phyloP scores from a whole-genome alignment of 2,888 invertebrate species.

The Temnothorax unifasciatus region DNA sequence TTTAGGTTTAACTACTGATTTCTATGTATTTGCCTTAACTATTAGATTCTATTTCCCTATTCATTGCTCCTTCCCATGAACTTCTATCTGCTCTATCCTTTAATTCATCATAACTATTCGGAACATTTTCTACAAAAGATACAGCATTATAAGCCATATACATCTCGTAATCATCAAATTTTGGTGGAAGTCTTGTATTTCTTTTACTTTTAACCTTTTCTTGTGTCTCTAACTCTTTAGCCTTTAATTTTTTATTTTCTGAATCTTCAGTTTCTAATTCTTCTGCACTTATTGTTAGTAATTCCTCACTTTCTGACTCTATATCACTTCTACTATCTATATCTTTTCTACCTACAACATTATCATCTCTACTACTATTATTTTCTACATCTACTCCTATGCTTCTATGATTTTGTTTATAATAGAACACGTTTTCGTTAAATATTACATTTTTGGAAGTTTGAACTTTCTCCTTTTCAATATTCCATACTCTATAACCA shows the following conservation, averaged over 20 bases:
- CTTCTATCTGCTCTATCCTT: background rate
- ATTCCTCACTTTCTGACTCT: too few species aligned
- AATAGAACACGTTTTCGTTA: background rate
- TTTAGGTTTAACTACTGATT: background rate
- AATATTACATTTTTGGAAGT: background rate
- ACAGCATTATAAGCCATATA: too few species aligned
- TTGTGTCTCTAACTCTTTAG: background rate
- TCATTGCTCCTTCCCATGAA: conserved; percentile 31
- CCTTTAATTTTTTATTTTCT: background rate
- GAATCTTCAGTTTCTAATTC: conserved; percentile 27
- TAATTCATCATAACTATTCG: conserved; percentile 15
- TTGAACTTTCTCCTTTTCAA: background rate
- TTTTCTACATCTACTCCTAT: background rate
- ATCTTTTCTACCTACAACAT: too few species aligned
- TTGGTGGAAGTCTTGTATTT: conserved; percentile 20
- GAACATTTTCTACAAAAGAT: too few species aligned
- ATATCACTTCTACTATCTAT: too few species aligned
- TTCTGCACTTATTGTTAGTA: too few species aligned
- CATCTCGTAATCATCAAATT: conserved; percentile 39
- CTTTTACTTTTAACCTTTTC: background rate
- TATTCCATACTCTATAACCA: background rate
- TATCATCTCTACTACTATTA: background rate
- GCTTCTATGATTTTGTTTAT: background rate
- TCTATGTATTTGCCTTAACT: conserved; percentile 64
- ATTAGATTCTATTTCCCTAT: conserved; percentile 62